These are phyloP conservation scores for Heliconius hortense DNA, from an alignment of 2,888 invertebrate genomes.

Conservation along the genomic window DNA sequence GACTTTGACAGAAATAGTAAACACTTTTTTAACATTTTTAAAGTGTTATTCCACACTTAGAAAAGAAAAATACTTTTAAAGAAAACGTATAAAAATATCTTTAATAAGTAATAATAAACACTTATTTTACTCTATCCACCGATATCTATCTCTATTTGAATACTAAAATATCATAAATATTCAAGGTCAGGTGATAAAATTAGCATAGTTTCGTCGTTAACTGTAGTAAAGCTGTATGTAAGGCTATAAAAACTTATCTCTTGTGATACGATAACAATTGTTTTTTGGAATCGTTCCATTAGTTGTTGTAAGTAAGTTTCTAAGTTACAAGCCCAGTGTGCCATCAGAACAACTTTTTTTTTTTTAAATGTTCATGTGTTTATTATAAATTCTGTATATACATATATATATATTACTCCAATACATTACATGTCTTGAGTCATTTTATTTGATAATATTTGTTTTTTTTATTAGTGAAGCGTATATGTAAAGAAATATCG, in stretches of 20 bases:
- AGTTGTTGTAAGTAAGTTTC: background rate
- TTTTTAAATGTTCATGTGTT: too few relatives aligned
- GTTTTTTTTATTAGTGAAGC: too few relatives aligned
- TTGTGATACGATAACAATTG: constrained; percentile 1
- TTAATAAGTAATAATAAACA: background rate
- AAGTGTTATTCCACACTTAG: too few relatives aligned
- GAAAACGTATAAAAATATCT: too few relatives aligned
- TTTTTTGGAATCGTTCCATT: background rate
- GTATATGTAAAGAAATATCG: too few relatives aligned
- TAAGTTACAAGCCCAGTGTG: background rate
- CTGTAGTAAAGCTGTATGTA: background rate
- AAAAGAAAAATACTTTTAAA: too few relatives aligned
- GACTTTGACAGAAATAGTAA: background rate
- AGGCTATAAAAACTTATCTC: background rate
- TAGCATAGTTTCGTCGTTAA: constrained; percentile 24
- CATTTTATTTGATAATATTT: too few relatives aligned
- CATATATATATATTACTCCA: too few relatives aligned
- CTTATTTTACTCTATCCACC: background rate
- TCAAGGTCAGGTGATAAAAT: constrained; percentile 24
- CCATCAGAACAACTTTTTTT: background rate
- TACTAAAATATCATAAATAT: constrained; percentile 8
- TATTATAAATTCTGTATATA: too few relatives aligned
- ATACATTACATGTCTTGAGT: too few relatives aligned
- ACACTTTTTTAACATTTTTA: background rate
- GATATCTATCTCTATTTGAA: constrained; percentile 5